phyloP scores from a whole-genome alignment of 2,113 vertebrate genomes.

The Lepisosteus osseus region DNA sequence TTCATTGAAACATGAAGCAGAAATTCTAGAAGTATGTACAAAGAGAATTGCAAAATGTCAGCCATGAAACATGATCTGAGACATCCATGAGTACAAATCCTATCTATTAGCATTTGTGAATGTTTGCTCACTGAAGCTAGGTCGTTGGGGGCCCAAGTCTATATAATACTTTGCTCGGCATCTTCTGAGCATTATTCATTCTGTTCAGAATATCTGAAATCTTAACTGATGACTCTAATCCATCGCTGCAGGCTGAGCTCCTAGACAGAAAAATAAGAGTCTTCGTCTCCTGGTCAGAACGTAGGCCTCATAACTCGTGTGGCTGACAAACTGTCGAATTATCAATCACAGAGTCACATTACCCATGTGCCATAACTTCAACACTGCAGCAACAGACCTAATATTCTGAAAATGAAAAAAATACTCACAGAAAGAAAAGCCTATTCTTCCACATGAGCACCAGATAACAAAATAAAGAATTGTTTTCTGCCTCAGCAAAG shows the following conservation, averaged over 20 bases:
- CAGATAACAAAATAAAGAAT: background rate
- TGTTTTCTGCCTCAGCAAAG: background rate
- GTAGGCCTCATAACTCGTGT: too few species aligned
- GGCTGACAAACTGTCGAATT: too few species aligned
- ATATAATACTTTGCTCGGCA: conserved; percentile 42
- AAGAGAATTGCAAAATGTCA: conserved; percentile 43
- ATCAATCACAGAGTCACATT: too few species aligned
- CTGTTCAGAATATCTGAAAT: too few species aligned
- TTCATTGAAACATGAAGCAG: conserved; percentile 41
- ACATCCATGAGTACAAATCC: conserved; percentile 43
- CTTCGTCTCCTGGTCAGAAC: too few species aligned
- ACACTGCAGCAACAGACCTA: too few species aligned
- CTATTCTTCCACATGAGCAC: background rate
- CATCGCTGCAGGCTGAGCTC: too few species aligned
- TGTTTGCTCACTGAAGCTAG: conserved; percentile 11
- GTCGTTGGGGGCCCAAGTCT: conserved; percentile 30
- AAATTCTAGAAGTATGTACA: conserved; percentile 26
- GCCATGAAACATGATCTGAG: conserved; percentile 42
- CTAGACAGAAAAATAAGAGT: too few species aligned
- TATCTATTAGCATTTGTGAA: conserved; percentile 33
- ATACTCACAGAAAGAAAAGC: background rate
- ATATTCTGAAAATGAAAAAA: background rate
- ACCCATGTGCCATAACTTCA: too few species aligned
- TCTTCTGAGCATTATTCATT: background rate
- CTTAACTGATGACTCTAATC: too few species aligned